Evolutionary conservation across 2,113 vertebrate species (phyloP), one percentile per base, ranked within the genome.

Genomic region (Elephas maximus): DNA sequence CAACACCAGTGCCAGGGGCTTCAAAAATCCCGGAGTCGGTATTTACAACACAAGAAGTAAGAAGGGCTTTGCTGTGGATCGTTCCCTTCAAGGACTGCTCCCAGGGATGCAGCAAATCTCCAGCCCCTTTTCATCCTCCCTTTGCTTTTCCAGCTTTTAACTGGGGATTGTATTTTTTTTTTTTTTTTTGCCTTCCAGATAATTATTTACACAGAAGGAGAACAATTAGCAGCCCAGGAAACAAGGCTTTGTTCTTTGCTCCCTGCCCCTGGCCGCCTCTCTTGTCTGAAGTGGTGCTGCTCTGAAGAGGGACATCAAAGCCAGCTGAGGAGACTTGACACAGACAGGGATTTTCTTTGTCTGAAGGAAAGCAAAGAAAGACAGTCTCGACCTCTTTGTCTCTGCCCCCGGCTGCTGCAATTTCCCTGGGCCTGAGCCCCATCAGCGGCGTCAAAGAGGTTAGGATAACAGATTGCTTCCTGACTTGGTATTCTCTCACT

Each of bases 121-220:
- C 41, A 78, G 0, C 20, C 0, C 28, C 37, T 69, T 96, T 96
- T 94, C 67, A 96, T 97, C 92, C 91, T 20, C 30, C n/a, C 65
- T 81, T 69, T n/a, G 48, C 81, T 51, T 96, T 67, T 78, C 76
- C 84, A 62, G 69, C 74, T 97, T 90, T 78, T 79, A 88, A 81
- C 91, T 2, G 4, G 2, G 44, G 67, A 63, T 33, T 67, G 23
- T 37, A 37, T 37, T 8, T 33, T 73, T 67, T 28, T 23, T 53
- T 71, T 20, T 45, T 1, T 1, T 5, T 15, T 33, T 18, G 33
- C 17, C 91, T 96, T 94, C 88, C 77, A 96, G 94, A 94, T 97
- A 97, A 97, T 97, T 96, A 94, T 97, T 96, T 94, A 97, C 94
- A 91, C 94, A 95, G 96, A 96, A 88, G 80, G 79, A 87, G 95